Evolutionary conservation across 2,113 vertebrate species (phyloP).

Genomic region (Pica pica): DNA sequence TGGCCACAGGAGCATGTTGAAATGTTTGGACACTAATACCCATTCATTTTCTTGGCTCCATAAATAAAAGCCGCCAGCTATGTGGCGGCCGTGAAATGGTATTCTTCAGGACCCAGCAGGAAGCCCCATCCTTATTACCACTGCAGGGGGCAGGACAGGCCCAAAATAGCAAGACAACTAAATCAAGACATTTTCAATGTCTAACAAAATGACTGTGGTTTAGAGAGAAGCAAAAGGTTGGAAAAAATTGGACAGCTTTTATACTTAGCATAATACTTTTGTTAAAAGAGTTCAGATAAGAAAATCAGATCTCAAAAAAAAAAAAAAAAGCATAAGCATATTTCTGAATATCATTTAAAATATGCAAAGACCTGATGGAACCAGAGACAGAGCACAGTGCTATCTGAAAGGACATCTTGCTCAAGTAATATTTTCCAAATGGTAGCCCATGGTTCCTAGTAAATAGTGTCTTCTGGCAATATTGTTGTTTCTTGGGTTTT

Average conservation of each 20-base stretch:
- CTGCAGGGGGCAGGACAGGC: conserved; percentile 94
- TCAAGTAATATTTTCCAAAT: not conserved
- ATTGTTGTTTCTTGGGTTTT: not conserved
- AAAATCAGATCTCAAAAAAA: conserved; percentile 41
- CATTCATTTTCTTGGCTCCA: conserved; percentile 99
- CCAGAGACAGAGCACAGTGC: not conserved
- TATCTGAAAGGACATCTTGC: not conserved
- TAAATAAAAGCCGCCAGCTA: conserved; percentile 99
- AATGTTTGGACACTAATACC: conserved; percentile 99
- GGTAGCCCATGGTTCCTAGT: not conserved
- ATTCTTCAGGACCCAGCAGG: conserved; percentile 99
- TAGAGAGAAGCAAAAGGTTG: conserved; percentile 85
- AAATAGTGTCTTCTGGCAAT: not conserved
- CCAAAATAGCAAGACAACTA: conserved; percentile 99
- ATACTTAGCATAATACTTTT: conserved; percentile 76
- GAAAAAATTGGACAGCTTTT: conserved; percentile 78
- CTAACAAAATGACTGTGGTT: conserved; percentile 98
- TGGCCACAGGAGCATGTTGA: conserved; percentile 99
- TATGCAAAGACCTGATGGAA: conserved; percentile 63
- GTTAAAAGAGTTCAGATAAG: conserved; percentile 77
- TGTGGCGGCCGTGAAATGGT: conserved; percentile 98
- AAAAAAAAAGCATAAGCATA: conserved; percentile 51
- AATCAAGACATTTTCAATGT: conserved; percentile 99
- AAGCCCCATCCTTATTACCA: conserved; percentile 99
- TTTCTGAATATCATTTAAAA: conserved; percentile 69